A percentile compares a stretch with the other conserved stretches of the same genome.
Conservation (phyloP, 2,888 invertebrate genomes). For the Leptogaster cylindrica region DNA sequence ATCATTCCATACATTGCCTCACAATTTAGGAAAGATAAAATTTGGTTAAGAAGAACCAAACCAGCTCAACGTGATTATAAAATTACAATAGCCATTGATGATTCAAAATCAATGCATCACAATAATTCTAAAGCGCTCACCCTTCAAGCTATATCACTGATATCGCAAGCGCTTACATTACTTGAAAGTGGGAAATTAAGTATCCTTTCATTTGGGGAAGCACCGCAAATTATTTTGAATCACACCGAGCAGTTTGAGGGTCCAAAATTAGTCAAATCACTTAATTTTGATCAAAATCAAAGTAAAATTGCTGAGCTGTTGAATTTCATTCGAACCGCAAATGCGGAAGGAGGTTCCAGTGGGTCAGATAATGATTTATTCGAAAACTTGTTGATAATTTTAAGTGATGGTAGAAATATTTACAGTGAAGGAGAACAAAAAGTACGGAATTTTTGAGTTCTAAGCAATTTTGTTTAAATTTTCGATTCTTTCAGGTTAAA, state of each 20-base stretch:
- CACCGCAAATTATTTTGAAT: conserved; percentile 83
- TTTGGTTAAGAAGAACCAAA: conserved; percentile 95
- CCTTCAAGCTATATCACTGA: conserved; percentile 91
- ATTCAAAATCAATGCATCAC: conserved; percentile 90
- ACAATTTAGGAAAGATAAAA: conserved; percentile 98
- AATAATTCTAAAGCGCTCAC: conserved; percentile 89
- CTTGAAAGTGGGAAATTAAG: conserved; percentile 93
- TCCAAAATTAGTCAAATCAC: conserved; percentile 76
- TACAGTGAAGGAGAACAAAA: conserved; percentile 83
- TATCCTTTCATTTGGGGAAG: conserved; percentile 90
- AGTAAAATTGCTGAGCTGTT: conserved; percentile 85
- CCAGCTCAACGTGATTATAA: conserved; percentile 96
- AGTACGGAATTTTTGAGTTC: conserved; percentile 61
- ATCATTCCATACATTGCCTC: conserved; percentile 99
- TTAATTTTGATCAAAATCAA: conserved; percentile 88
- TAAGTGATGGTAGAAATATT: conserved; percentile 95
- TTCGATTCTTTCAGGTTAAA: conserved; percentile 63
- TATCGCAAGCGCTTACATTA: conserved; percentile 86
- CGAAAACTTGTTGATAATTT: conserved; percentile 78
- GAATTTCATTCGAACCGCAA: conserved; percentile 76
- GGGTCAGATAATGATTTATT: conserved; percentile 59
- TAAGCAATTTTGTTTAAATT: neutral
- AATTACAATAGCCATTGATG: conserved; percentile 94
- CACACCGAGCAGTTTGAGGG: conserved; percentile 86
- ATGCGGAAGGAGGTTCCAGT: conserved; percentile 62